Evolutionary conservation across 2,113 vertebrate species (phyloP).

Genomic region (Hypanus sabinus): DNA sequence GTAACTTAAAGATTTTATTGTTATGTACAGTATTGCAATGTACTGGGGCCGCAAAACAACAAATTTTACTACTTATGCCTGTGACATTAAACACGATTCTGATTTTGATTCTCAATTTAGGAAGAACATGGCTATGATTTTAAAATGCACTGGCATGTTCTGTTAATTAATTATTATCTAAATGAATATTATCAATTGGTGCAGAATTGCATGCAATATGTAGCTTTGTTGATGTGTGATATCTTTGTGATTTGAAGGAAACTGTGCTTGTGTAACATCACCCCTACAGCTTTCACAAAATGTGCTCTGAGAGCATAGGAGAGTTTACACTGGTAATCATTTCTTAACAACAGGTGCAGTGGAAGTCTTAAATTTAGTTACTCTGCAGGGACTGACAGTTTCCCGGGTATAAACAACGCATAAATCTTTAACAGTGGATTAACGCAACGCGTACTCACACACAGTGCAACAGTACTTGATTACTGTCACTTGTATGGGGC

Average conservation of each 20-base stretch:
- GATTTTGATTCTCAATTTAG: neutral
- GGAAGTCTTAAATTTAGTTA: neutral
- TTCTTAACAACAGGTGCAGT: neutral
- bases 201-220: neutral
- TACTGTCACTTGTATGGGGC: too few species aligned
- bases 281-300: neutral
- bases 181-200: neutral
- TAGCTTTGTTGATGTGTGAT: neutral
- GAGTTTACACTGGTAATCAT: neutral
- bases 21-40: too few species aligned
- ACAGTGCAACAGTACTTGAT: neutral
- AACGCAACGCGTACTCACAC: neutral
- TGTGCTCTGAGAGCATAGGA: neutral
- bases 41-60: too few species aligned
- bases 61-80: too few species aligned
- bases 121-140: neutral
- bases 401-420: neutral
- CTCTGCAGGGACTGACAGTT: neutral
- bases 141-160: neutral
- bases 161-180: slow-evolving; percentile 12
- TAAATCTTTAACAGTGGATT: neutral
- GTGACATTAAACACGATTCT: too few species aligned
- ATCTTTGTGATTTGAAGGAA: neutral
- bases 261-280: neutral
- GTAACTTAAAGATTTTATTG: too few species aligned